A percentile compares a stretch with the other conserved stretches of the same genome.
phyloP scores from a whole-genome alignment of 2,888 invertebrate species.

The Ophion ventricosus region DNA sequence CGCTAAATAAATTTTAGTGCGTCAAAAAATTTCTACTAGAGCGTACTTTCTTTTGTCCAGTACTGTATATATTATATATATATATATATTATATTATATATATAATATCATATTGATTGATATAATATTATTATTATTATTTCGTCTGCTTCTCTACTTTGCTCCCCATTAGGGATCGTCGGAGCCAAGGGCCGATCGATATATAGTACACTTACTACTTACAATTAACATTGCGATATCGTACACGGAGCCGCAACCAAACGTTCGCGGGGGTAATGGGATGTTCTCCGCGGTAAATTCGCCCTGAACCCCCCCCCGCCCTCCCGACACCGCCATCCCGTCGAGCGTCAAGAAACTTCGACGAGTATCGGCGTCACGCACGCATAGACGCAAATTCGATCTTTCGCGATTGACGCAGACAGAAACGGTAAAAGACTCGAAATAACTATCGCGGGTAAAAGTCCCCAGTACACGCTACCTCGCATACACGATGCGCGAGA shows the following conservation, averaged over 20 bases:
- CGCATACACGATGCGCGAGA: too few relatives aligned
- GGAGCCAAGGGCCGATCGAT: not conserved
- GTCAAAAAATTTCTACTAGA: too few relatives aligned
- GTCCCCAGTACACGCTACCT: too few relatives aligned
- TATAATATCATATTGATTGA: too few relatives aligned
- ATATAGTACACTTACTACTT: not conserved
- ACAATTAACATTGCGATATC: not conserved
- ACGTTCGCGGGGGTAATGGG: not conserved
- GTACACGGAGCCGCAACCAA: not conserved
- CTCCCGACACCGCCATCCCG: not conserved
- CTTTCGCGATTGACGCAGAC: not conserved
- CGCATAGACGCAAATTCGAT: not conserved
- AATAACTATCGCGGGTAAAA: not conserved
- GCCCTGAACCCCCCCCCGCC: not conserved
- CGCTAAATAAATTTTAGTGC: too few relatives aligned
- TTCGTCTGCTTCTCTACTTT: too few relatives aligned
- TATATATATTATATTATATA: too few relatives aligned
- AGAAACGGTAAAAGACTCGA: not conserved
- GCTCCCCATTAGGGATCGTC: too few relatives aligned
- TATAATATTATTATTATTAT: too few relatives aligned
- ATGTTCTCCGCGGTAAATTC: not conserved
- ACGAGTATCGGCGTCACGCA: not conserved
- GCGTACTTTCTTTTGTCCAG: too few relatives aligned
- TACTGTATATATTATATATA: too few relatives aligned
- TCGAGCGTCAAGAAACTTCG: not conserved